These are phyloP conservation scores for Gambelia wislizenii DNA, from an alignment of 2,797 vertebrate genomes.

Conservation along the genomic window DNA sequence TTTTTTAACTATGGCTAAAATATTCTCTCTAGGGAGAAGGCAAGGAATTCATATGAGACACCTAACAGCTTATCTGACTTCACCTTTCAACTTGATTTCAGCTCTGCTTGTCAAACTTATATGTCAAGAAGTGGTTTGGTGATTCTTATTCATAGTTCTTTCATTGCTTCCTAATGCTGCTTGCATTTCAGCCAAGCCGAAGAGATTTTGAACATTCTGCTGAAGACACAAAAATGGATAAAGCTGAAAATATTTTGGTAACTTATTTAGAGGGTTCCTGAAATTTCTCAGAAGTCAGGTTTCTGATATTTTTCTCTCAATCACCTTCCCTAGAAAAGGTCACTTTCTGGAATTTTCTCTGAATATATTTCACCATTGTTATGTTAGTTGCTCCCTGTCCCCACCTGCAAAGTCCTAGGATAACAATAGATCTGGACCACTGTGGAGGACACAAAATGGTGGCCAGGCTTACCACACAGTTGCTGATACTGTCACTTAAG, in stretches of 20 bases:
- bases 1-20: conserved; percentile 29
- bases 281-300: neutral
- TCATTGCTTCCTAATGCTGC: conserved; percentile 36
- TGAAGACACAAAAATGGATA: conserved; percentile 53
- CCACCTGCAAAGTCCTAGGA: neutral
- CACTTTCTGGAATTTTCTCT: neutral
- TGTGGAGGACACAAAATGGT: neutral
- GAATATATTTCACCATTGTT: neutral
- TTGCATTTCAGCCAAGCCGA: conserved; percentile 53
- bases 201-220: conserved; percentile 43
- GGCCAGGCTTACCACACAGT: too few species aligned
- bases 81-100: conserved; percentile 61
- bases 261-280: conserved; percentile 38
- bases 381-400: neutral
- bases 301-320: neutral
- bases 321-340: neutral
- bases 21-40: conserved; percentile 42
- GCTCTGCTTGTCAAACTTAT: conserved; percentile 44
- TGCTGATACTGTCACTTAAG: too few species aligned
- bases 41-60: conserved; percentile 49
- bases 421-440: neutral
- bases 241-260: conserved; percentile 50
- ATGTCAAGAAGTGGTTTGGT: conserved; percentile 29
- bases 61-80: conserved; percentile 49
- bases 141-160: conserved; percentile 46